Evolutionary conservation across 2,797 vertebrate species (phyloP).

Genomic region (Salmo trutta): DNA sequence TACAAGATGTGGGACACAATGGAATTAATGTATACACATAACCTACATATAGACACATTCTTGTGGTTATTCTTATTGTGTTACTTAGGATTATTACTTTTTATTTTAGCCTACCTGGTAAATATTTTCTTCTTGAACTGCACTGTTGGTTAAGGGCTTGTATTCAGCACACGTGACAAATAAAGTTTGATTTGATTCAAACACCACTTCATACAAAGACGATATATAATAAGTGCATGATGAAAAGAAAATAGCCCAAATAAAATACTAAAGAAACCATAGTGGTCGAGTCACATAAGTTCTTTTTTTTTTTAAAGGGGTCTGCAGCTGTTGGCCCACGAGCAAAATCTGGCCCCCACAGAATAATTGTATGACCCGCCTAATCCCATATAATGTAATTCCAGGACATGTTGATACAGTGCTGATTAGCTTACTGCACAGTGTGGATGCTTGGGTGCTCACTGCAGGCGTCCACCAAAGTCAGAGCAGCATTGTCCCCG

Average conservation of each 20-base stretch:
- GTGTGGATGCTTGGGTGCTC: constrained; percentile 84
- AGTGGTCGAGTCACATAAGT: background rate
- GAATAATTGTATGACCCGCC: no score
- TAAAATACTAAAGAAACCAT: no score
- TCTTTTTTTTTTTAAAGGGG: background rate
- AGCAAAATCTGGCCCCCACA: background rate
- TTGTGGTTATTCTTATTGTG: background rate
- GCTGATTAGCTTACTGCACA: constrained; percentile 85
- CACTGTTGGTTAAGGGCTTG: no score
- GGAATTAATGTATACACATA: background rate
- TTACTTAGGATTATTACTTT: no score
- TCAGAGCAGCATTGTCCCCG: constrained; percentile 81
- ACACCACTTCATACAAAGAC: no score
- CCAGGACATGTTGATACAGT: background rate
- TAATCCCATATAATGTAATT: background rate
- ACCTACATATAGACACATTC: background rate
- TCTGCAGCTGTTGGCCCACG: background rate
- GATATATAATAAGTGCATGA: no score
- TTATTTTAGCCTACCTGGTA: no score
- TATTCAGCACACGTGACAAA: no score
- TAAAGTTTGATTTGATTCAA: background rate
- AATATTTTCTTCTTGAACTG: no score
- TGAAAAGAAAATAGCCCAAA: no score
- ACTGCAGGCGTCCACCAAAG: constrained; percentile 84
- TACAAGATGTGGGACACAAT: constrained; percentile 80